Evolutionary conservation across 2,797 vertebrate species (phyloP).

Genomic region (Microhierax caerulescens): DNA sequence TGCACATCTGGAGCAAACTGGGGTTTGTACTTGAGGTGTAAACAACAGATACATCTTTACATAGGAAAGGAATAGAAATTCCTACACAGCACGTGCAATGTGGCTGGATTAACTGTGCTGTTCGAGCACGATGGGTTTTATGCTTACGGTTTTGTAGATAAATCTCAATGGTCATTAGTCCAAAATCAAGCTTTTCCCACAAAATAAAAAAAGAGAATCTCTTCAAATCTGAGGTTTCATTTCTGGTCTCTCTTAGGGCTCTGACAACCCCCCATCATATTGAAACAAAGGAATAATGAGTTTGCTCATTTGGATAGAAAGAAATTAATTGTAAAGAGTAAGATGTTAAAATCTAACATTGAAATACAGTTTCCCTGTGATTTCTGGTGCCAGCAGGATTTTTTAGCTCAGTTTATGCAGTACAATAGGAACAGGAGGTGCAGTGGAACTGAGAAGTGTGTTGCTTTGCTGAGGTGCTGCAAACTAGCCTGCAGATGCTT

Average conservation of each 20-base stretch:
- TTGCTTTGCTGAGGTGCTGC: not conserved
- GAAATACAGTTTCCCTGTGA: not conserved
- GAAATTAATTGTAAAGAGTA: not conserved
- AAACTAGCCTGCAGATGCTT: not conserved
- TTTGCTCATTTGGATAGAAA: not conserved
- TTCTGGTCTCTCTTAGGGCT: not conserved
- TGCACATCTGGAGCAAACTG: not conserved
- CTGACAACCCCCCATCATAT: not conserved
- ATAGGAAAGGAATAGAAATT: not conserved
- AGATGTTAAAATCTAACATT: not conserved
- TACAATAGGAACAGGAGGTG: not conserved
- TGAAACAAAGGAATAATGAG: not conserved
- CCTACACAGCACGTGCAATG: not conserved
- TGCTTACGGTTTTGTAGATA: not conserved
- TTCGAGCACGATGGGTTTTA: fast-evolving
- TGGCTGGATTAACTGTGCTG: not conserved
- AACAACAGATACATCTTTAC: not conserved
- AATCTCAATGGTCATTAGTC: not conserved
- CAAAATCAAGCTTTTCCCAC: not conserved
- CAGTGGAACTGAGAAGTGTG: not conserved
- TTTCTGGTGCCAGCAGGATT: not conserved
- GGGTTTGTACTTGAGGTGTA: not conserved
- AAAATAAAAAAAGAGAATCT: not conserved
- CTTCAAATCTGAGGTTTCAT: not conserved
- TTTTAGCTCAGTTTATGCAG: not conserved